Evolutionary conservation across 2,797 vertebrate genomes (phyloP), one percentile per base, ranked within the genome.

Genomic region (Dermochelys coriacea): DNA sequence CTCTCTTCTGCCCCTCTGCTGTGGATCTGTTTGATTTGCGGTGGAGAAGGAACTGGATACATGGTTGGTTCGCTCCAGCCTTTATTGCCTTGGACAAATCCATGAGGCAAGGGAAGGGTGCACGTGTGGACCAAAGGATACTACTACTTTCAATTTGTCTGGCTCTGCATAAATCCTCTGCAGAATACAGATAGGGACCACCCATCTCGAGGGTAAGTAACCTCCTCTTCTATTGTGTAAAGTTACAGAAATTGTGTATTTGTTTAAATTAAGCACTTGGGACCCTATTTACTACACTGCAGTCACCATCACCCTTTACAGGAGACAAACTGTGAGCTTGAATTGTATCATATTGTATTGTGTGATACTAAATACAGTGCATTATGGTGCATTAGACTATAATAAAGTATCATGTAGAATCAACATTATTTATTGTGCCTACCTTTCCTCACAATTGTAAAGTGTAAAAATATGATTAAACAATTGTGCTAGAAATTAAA

Each of bases 161-260:
- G 59, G 59, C 31, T 34, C 59, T 31, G 59, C 31, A 61, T 34
- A 34, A 61, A 34, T 31, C 29, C 14, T 61, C 59, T 61, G 59
- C 12, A 31, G 57, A 59, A 59, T 59, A 59, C 57, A 59, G 59
- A 29, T 34, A 61, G 59, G 14, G 59, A 61, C 14, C 29, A 31
- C 31, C 59, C 14, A 31, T 34, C 59, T 61, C 14, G 29, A 61
- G 29, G 59, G 6, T 34, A 34, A 61, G 14, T 61, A 61, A 34
- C 31, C 59, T 31, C 29, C 59, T 34, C 14, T 61, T 93, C 54
- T 94, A 74, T 61, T 96, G 86, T 92, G 79, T 95, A 84, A 93
- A 93, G 91, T 97, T 98, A 97, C 95, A 97, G 82, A 97, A 97
- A 45, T 96, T 97, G 89, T 96, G 81, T 92, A 80, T 97, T 97